Evolutionary conservation across 2,888 invertebrate species (phyloP).

Genomic region (Hypselothyrea guttata): DNA sequence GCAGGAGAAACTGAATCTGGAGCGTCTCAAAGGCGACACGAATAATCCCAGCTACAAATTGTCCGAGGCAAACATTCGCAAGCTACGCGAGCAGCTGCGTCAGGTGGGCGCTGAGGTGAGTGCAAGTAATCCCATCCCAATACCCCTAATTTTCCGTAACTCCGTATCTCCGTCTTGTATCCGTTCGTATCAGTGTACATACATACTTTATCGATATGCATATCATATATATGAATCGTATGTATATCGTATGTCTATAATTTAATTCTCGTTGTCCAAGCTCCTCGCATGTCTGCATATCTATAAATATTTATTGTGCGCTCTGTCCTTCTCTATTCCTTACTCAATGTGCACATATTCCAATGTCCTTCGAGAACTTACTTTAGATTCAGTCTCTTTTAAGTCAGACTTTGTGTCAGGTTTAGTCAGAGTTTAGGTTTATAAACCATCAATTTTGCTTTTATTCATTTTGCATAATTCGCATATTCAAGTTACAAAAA

Average conservation of each 20-base stretch:
- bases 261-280: constrained; percentile 25
- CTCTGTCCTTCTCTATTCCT: not conserved
- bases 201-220: constrained; percentile 16
- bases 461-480: constrained; percentile 19
- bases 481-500: no score
- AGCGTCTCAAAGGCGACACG: constrained; percentile 86
- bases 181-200: constrained; percentile 39
- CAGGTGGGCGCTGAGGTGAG: constrained; percentile 82
- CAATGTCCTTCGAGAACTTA: not conserved
- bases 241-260: constrained; percentile 15
- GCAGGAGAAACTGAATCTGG: constrained; percentile 91
- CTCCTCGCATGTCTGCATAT: constrained; percentile 23
- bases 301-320: constrained; percentile 9
- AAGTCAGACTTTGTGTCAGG: not conserved
- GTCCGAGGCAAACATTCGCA: constrained; percentile 81
- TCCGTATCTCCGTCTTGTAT: constrained; percentile 10
- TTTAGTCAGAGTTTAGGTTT: constrained; percentile 6
- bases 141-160: no score
- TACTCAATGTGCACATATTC: constrained; percentile 15
- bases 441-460: constrained; percentile 11
- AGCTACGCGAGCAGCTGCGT: constrained; percentile 81
- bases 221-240: constrained; percentile 14
- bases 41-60: constrained; percentile 80
- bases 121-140: constrained; percentile 3
- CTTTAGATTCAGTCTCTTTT: not conserved